Evolutionary conservation across 2,113 vertebrate genomes (phyloP).

Genomic region (Leucoraja erinaceus): DNA sequence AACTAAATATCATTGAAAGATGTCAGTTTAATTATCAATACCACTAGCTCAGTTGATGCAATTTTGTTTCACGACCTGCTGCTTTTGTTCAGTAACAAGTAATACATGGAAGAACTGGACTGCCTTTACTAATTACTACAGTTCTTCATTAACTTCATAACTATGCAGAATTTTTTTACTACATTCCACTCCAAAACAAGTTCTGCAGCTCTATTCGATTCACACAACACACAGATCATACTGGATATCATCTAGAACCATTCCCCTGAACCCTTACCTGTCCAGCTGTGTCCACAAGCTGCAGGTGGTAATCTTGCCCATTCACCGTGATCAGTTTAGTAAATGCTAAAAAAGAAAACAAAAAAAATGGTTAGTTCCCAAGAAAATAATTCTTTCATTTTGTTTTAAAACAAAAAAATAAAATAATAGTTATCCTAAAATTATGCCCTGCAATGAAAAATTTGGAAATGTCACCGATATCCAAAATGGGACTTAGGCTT

Average conservation of each 20-base stretch:
- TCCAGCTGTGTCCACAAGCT: slow-evolving; percentile 94
- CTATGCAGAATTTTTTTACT: neutral
- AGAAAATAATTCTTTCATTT: neutral
- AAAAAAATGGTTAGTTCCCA: too few species aligned
- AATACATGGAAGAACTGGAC: neutral
- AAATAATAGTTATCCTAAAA: neutral
- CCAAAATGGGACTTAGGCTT: too few species aligned
- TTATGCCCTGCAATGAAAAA: too few species aligned
- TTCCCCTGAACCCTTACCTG: slow-evolving; percentile 65
- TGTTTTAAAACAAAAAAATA: neutral
- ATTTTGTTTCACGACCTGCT: neutral
- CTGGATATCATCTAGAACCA: too few species aligned
- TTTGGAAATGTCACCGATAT: neutral
- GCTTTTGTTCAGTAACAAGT: neutral
- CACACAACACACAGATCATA: neutral
- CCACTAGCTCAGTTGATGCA: too few species aligned
- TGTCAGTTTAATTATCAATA: too few species aligned
- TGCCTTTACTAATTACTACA: neutral
- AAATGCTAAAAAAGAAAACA: slow-evolving; percentile 68
- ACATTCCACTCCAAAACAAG: neutral
- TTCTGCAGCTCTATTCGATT: too few species aligned
- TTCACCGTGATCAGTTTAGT: slow-evolving; percentile 98
- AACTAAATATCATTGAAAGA: too few species aligned
- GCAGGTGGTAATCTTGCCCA: slow-evolving; percentile 96
- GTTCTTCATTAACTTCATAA: neutral